Evolutionary conservation across 1,140 invertebrate genomes (phyloP), one percentile per base, ranked within the genome.

Genomic region (Megalonaias nervosa): DNA sequence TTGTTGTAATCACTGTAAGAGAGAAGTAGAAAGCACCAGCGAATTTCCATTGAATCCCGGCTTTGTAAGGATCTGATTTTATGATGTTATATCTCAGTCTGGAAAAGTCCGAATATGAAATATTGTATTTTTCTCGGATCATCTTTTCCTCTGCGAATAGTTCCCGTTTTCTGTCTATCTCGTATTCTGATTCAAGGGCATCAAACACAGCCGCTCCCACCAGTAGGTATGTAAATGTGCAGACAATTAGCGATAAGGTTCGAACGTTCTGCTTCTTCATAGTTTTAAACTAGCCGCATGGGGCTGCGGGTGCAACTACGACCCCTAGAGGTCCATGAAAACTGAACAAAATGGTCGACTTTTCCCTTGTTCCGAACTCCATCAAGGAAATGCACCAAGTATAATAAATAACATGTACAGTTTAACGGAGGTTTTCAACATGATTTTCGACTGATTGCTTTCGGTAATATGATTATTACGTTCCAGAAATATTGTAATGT

Each of bases 181-280:
- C 98, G 81, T 97, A 97, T 90, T 98, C 95, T 16, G 97, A 98
- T 92, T 99, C 99, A 73, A 99, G 93, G 23, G 97, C 95, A 93
- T 99, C 99, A 92, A 99, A 99, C 74, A 99, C 97, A 67, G 98
- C 98, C 74, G 99, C 98, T 84, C 99, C 99, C 85, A 99, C 95
- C 81, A 99, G 94, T 85, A 99, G 94, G 93, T 99, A 99, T 66
- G 98, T 99, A 92, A 99, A 98, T 81, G 98, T 99, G 92, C 97
- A 98, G 81, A 99, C 98, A 88, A 99, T 98, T 85, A 99, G 93
- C 77, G 97, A 98, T 88, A 99, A 92, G 86, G 98, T 99, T 87
- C 98, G 94, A 85, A 99, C 97, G 94, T 99, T 99, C 94, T 99
- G 98, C 88, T 97, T 95, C 94, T 99, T 99, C 99, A 88, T 87